phyloP scores from a whole-genome alignment of 2,113 vertebrate species.

The Todiramphus saurophagus region DNA sequence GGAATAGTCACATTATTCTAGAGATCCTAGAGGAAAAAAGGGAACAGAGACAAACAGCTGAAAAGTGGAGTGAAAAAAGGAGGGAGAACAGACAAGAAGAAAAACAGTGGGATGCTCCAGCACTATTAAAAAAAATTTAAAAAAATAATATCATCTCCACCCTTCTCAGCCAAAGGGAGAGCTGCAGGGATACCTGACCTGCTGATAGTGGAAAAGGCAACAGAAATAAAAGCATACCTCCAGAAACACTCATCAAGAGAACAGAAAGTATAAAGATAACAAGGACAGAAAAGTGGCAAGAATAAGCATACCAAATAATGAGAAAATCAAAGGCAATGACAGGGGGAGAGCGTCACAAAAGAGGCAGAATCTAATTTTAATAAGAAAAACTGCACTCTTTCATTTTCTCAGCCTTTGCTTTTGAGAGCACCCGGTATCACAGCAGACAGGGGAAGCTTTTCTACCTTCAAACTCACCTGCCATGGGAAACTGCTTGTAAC shows the following conservation, averaged over 20 bases:
- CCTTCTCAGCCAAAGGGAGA: constrained; percentile 17
- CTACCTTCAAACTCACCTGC: not conserved
- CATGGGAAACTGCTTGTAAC: not conserved
- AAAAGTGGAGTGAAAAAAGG: not conserved
- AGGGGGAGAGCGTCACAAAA: not conserved
- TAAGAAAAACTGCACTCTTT: not conserved
- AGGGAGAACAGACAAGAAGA: not conserved
- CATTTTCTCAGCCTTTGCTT: constrained; percentile 8
- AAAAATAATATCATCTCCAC: not conserved
- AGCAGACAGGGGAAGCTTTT: not conserved
- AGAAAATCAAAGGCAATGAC: not conserved
- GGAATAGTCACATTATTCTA: not conserved
- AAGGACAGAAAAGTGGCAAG: not conserved
- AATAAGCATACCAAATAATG: not conserved
- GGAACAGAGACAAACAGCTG: not conserved
- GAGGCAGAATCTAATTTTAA: not conserved
- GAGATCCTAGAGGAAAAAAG: not conserved
- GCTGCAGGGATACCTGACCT: not conserved
- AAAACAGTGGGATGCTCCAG: not conserved
- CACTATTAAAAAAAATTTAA: not conserved
- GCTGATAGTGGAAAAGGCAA: not conserved
- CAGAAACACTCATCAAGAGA: not conserved
- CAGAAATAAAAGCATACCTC: not conserved
- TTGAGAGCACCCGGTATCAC: not conserved
- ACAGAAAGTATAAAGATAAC: not conserved